A percentile compares a stretch with the other conserved stretches of the same genome.
Evolutionary conservation across 2,113 vertebrate genomes (phyloP).

Genomic region (Cairina moschata): DNA sequence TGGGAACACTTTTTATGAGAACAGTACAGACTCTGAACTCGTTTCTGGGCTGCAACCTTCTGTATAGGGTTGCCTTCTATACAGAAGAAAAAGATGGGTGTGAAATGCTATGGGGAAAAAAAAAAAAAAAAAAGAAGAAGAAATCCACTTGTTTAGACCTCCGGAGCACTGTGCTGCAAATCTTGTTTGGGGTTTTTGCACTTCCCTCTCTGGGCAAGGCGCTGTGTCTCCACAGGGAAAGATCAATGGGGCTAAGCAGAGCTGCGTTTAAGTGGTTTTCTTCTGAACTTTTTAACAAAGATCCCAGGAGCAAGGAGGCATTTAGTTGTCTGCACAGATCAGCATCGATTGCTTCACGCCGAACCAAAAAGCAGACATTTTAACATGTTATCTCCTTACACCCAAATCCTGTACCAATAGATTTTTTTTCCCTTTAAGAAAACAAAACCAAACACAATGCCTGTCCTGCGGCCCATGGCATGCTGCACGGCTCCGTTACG

Average conservation of each 20-base stretch:
- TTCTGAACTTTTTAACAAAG: neutral
- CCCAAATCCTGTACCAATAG: neutral
- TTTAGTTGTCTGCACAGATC: accelerated
- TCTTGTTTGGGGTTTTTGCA: accelerated
- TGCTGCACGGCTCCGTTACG: no score
- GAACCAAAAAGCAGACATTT: neutral
- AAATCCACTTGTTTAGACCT: neutral
- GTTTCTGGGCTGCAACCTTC: neutral
- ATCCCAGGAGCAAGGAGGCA: neutral
- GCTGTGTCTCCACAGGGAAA: neutral
- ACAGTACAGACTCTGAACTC: neutral
- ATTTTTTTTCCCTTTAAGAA: neutral
- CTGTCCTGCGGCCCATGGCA: no score
- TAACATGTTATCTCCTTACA: neutral
- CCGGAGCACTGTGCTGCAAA: accelerated
- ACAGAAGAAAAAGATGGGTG: neutral
- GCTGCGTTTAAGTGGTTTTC: neutral
- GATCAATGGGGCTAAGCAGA: accelerated
- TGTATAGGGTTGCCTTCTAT: neutral
- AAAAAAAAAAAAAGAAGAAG: neutral
- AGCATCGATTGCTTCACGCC: neutral
- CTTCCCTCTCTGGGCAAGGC: neutral
- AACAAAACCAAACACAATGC: neutral
- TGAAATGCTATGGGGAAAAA: neutral
- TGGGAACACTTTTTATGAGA: accelerated